Evolutionary conservation across 2,113 vertebrate species (phyloP).

Genomic region (Poeciliopsis turrubarensis): DNA sequence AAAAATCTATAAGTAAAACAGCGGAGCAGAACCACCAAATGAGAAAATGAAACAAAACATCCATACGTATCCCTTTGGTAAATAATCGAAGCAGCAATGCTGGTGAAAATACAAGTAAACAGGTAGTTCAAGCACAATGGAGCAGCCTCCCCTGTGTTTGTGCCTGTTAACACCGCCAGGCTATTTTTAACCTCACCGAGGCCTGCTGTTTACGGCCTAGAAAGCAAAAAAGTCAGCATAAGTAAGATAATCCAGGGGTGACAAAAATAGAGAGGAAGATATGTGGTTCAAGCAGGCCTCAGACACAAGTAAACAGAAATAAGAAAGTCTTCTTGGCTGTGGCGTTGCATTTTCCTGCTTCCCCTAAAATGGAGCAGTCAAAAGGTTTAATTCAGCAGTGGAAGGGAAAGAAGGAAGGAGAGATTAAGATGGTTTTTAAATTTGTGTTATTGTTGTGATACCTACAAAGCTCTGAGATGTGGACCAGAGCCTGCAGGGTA

Average conservation of each 20-base stretch:
- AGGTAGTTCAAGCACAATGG: constrained; percentile 27
- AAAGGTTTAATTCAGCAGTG: constrained; percentile 1
- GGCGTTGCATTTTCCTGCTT: background rate
- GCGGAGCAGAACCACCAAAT: constrained; percentile 35
- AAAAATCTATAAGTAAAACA: constrained; percentile 69
- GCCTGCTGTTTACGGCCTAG: constrained; percentile 50
- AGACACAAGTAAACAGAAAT: constrained; percentile 11
- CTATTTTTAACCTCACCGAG: constrained; percentile 56
- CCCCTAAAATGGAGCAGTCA: background rate
- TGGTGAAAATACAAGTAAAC: constrained; percentile 58
- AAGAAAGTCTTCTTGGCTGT: background rate
- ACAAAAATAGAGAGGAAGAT: constrained; percentile 26
- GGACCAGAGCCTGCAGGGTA: background rate
- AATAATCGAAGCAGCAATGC: constrained; percentile 35
- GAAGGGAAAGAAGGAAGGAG: background rate
- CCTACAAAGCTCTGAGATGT: constrained; percentile 11
- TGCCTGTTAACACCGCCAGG: constrained; percentile 50
- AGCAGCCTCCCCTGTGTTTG: constrained; percentile 30
- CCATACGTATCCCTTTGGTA: constrained; percentile 31
- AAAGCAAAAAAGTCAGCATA: constrained; percentile 54
- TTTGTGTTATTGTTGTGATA: constrained; percentile 37
- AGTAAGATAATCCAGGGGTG: constrained; percentile 60
- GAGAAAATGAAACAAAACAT: constrained; percentile 44
- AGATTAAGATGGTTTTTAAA: constrained; percentile 13
- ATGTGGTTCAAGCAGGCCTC: constrained; percentile 21